Evolutionary conservation across 2,797 vertebrate genomes (phyloP), one percentile per base, ranked within the genome.

Genomic region (Pangasius macronema): DNA sequence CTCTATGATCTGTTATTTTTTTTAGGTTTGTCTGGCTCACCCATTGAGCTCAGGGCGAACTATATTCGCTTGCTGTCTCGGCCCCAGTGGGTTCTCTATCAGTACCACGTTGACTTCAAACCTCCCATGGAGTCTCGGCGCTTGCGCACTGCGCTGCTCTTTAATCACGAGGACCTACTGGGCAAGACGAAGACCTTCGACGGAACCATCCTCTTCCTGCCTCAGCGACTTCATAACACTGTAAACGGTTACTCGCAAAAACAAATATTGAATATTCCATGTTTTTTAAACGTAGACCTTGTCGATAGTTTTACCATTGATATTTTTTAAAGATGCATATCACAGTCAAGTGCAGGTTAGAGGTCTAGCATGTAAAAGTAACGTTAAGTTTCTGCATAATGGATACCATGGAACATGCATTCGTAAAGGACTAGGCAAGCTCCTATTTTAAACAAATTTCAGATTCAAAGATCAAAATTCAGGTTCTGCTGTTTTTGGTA

Each of bases 1-100:
- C 3, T 27, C 3, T 11, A 73, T 73, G 39, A 18, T 14, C 24
- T 77, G 24, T 76, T 27, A 18, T 51, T 7, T 82, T 18, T 59
- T 59, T 46, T 39, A 99, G 98, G 98, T 53, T 88, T 93, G 51
- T 96, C 95, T 0, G 98, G 99, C 0, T 70, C 61, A 22, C 0
- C 68, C 0, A 96, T 99, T 81, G 92, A 91, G 63, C 90, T 99
- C 89, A 94, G 88, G 1, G 92, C 97, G 0, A 99, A 99, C 94
- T 98, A 94, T 89, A 97, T 97, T 59, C 96, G 96, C 2, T 91
- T 99, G 92, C 88, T 95, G 0, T 99, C 98, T 0, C 97, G 97
- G 0, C 98, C 98, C 0, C 95, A 97, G 86, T 99, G 98, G 98
- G 94, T 95, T 67, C 92, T 99, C 0, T 99, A 96, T 89, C 98